These are phyloP conservation scores for Poecilia latipinna DNA, from an alignment of 2,113 vertebrate species.

Conservation along the genomic window DNA sequence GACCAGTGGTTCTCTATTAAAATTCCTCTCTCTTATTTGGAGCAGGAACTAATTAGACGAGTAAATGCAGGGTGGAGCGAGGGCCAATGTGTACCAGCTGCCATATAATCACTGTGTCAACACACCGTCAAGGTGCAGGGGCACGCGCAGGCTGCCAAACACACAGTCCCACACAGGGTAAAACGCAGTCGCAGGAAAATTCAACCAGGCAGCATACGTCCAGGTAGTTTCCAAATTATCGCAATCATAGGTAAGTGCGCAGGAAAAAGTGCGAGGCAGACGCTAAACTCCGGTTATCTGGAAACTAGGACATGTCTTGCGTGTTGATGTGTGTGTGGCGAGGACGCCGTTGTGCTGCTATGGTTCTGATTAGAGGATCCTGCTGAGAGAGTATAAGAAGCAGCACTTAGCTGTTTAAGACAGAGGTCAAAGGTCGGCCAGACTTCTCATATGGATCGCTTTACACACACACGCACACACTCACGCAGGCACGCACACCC, in stretches of 20 bases:
- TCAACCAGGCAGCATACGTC: slow-evolving; percentile 42
- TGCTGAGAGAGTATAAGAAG: slow-evolving; percentile 76
- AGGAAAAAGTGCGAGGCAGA: slow-evolving; percentile 54
- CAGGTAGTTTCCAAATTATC: slow-evolving; percentile 68
- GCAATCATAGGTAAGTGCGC: slow-evolving; percentile 65
- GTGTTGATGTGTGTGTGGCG: slow-evolving; percentile 16
- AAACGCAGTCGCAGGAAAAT: slow-evolving; percentile 27
- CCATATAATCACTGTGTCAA: slow-evolving; percentile 79
- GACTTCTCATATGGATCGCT: slow-evolving; percentile 72
- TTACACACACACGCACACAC: slow-evolving; percentile 49
- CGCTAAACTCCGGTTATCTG: slow-evolving; percentile 43
- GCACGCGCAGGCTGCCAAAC: slow-evolving; percentile 67
- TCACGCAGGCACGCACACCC: slow-evolving; percentile 16
- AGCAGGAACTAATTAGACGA: slow-evolving; percentile 80
- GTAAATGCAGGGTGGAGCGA: slow-evolving; percentile 76
- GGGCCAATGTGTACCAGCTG: slow-evolving; percentile 77
- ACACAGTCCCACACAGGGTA: slow-evolving; percentile 42
- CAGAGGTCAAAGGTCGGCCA: slow-evolving; percentile 66
- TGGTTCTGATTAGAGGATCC: slow-evolving; percentile 78
- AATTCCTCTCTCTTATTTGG: slow-evolving; percentile 79
- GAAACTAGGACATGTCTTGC: slow-evolving; percentile 31
- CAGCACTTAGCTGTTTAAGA: slow-evolving; percentile 79
- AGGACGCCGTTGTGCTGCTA: slow-evolving; percentile 34
- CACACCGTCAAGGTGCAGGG: slow-evolving; percentile 69
- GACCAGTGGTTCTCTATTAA: slow-evolving; percentile 77